A percentile compares a stretch with the other conserved stretches of the same genome.
phyloP scores from a whole-genome alignment of 2,113 vertebrate genomes.

The Marmota flaviventris region DNA sequence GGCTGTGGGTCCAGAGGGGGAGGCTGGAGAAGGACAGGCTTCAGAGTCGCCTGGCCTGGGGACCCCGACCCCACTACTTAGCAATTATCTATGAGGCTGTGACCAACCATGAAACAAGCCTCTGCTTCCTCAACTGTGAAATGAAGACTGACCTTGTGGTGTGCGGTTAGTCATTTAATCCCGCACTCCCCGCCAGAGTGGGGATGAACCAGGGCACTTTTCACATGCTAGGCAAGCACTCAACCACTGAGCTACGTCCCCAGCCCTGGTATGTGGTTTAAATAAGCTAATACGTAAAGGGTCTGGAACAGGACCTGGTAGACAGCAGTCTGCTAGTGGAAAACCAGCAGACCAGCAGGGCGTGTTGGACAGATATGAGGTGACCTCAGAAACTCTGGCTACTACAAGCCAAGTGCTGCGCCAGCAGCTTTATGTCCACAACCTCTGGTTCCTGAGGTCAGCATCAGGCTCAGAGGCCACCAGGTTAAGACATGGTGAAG shows the following conservation, averaged over 20 bases:
- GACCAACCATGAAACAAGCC: background rate
- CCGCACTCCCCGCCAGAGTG: too few relatives aligned
- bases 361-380: background rate
- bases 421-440: background rate
- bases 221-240: too few relatives aligned
- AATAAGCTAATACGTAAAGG: background rate
- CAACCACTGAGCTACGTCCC: too few relatives aligned
- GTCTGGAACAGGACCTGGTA: background rate
- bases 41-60: background rate
- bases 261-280: background rate
- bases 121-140: background rate
- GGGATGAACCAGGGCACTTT: too few relatives aligned
- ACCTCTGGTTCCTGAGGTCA: background rate
- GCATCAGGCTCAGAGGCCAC: background rate
- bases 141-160: background rate
- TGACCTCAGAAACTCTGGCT: background rate
- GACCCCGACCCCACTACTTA: background rate
- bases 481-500: background rate
- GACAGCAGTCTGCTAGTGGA: background rate
- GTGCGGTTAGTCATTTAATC: background rate
- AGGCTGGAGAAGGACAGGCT: background rate
- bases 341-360: background rate
- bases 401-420: rapidly evolving
- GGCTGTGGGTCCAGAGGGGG: background rate
- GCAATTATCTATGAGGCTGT: background rate